Percentiles rank a stretch among this genome's conserved stretches.
Evolutionary conservation across 2,797 vertebrate genomes (phyloP).

Genomic region (Melanotaenia maccullochi): DNA sequence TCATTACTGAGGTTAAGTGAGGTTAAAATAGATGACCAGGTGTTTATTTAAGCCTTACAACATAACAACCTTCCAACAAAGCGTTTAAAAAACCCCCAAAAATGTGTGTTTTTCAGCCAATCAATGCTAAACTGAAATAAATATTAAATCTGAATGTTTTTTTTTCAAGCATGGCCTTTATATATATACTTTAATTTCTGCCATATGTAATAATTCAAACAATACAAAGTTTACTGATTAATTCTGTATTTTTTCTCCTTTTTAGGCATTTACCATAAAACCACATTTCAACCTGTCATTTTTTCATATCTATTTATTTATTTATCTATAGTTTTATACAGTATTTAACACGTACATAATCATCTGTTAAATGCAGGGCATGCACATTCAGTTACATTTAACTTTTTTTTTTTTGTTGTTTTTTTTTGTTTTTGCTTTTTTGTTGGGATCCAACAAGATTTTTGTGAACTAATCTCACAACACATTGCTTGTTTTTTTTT

Average conservation of each 20-base stretch:
- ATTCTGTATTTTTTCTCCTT: not conserved
- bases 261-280: not conserved
- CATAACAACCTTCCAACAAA: not conserved
- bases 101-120: too few species aligned
- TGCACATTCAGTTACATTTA: too few species aligned
- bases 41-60: constrained; percentile 37
- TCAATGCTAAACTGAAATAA: not conserved
- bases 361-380: too few species aligned
- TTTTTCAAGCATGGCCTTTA: not conserved
- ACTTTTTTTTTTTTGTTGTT: too few species aligned
- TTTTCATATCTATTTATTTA: too few species aligned
- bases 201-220: too few species aligned
- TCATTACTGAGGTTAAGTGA: constrained; percentile 37
- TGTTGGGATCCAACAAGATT: not conserved
- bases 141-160: not conserved
- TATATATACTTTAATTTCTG: not conserved
- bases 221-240: not conserved
- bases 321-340: too few species aligned
- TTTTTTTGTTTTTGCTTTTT: not conserved
- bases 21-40: constrained; percentile 15
- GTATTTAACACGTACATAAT: too few species aligned
- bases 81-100: not conserved
- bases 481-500: too few species aligned
- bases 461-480: not conserved
- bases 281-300: too few species aligned